phyloP scores from a whole-genome alignment of 2,113 vertebrate genomes.

The Cephalopterus ornatus region DNA sequence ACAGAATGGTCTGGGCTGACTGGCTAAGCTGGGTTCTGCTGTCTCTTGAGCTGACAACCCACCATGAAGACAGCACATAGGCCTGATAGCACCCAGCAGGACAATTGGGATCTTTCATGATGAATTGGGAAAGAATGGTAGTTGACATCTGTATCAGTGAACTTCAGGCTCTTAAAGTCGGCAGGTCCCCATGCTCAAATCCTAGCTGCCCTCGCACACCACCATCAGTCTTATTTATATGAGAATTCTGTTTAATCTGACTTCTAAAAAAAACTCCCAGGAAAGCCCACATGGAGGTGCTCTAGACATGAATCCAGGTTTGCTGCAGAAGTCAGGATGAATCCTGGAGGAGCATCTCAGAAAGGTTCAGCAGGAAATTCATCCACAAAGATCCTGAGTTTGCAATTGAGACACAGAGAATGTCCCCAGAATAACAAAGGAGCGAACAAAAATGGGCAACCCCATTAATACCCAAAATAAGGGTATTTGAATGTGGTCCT shows the following conservation, averaged over 20 bases:
- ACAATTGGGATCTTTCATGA: not conserved
- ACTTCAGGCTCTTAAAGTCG: not conserved
- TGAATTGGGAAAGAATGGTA: not conserved
- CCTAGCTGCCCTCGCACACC: fast-evolving
- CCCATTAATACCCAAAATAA: not conserved
- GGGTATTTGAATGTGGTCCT: not conserved
- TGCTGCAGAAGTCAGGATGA: not conserved
- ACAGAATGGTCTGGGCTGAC: not conserved
- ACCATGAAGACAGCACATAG: not conserved
- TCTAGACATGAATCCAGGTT: not conserved
- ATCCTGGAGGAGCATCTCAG: not conserved
- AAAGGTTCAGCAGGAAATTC: not conserved
- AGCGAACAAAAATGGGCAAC: not conserved
- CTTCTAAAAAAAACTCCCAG: not conserved
- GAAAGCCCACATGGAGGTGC: not conserved
- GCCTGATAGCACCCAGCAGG: not conserved
- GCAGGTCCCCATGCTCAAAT: not conserved
- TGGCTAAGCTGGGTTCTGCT: not conserved
- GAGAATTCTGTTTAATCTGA: not conserved
- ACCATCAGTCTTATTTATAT: not conserved
- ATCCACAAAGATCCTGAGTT: not conserved
- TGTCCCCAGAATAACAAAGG: not conserved
- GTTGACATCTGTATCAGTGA: not conserved
- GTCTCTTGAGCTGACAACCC: not conserved
- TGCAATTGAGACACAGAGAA: not conserved